Conservation (phyloP, 2,113 vertebrate species). For the Corythoichthys haematopterus region DNA sequence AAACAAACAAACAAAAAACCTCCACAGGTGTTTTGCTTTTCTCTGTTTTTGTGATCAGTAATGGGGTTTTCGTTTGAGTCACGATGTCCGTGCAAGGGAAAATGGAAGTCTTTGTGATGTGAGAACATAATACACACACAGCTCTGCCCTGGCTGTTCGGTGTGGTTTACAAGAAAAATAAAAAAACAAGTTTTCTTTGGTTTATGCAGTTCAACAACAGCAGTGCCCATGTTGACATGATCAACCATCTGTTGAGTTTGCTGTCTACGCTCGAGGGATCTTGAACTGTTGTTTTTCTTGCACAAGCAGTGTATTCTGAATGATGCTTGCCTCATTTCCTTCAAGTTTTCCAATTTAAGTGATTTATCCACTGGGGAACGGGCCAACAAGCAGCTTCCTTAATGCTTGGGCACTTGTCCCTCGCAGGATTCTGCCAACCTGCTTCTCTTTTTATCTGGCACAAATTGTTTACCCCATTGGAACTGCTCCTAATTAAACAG, state of each 20-base stretch:
- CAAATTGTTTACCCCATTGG: neutral
- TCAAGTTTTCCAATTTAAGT: constrained; percentile 6
- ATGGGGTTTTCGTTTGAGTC: neutral
- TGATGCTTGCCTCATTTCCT: constrained; percentile 3
- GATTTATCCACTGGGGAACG: constrained; percentile 2
- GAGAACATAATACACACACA: neutral
- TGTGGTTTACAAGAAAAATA: neutral
- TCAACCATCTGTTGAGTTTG: neutral
- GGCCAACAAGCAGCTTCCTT: constrained; percentile 1
- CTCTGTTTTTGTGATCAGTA: neutral
- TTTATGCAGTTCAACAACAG: neutral
- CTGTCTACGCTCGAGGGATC: neutral
- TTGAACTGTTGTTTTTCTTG: no score
- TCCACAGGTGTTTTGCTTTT: neutral
- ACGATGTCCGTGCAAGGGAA: neutral
- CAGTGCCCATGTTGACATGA: neutral
- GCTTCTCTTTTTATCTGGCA: neutral
- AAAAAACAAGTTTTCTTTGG: neutral
- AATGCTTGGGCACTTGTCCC: neutral
- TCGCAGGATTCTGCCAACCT: neutral
- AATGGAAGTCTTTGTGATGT: neutral
- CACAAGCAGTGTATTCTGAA: neutral
- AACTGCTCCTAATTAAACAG: neutral
- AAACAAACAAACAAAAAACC: neutral
- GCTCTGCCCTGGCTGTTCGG: neutral